phyloP scores from a whole-genome alignment of 2,888 invertebrate species.

The Pedicia rivosa region DNA sequence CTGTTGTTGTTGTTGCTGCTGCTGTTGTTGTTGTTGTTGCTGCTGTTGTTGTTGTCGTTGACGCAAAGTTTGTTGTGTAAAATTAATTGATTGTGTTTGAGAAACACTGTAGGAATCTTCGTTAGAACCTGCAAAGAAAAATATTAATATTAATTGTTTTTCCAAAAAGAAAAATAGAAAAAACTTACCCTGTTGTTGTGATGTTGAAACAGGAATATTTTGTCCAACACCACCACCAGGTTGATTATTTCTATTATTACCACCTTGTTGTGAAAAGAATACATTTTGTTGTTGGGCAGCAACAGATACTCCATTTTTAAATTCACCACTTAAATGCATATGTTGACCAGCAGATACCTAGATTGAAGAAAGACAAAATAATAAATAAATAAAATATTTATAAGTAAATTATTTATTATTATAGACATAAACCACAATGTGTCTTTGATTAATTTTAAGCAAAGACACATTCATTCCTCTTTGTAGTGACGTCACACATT shows the following conservation, averaged over 20 bases:
- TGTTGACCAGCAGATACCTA: conserved; percentile 81
- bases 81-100: conserved; percentile 75
- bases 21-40: conserved; percentile 19
- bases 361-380: background rate
- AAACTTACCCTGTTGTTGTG: conserved; percentile 11
- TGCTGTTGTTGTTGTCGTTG: conserved; percentile 28
- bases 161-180: background rate
- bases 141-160: no score
- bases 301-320: conserved; percentile 58
- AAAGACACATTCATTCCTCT: no score
- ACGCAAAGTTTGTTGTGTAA: conserved; percentile 39
- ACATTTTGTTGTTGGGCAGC: conserved; percentile 78
- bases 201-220: conserved; percentile 10
- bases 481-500: no score
- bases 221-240: no score
- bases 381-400: background rate
- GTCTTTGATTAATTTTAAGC: no score
- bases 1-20: conserved; percentile 20
- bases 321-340: conserved; percentile 57
- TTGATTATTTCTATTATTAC: conserved; percentile 2
- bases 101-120: conserved; percentile 51
- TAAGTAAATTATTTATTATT: no score
- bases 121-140: no score
- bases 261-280: conserved; percentile 41
- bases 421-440: no score